These are phyloP conservation scores for Porites divaricata DNA, from an alignment of 92 coral and sea anemone species.

Conservation along the genomic window DNA sequence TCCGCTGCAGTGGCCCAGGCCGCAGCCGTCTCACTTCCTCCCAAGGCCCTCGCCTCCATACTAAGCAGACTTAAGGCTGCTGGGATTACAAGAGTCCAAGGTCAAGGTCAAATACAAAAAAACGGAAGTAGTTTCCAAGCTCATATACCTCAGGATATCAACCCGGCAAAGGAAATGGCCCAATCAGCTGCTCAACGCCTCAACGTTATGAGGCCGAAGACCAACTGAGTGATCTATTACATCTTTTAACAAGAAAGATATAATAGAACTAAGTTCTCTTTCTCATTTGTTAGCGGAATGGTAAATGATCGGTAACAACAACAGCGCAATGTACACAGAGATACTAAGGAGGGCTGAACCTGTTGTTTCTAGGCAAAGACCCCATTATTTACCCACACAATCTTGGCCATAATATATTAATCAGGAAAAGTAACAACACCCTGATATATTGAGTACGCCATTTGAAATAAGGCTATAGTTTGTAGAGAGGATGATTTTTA, in stretches of 20 bases:
- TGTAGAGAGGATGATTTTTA: constrained; percentile 14
- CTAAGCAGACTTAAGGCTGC: constrained; percentile 18
- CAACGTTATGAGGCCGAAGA: constrained; percentile 28
- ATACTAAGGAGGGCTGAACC: no score
- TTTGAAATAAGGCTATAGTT: neutral
- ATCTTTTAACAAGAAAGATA: neutral
- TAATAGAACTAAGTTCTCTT: neutral
- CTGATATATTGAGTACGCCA: neutral
- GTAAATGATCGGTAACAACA: neutral
- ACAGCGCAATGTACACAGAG: neutral
- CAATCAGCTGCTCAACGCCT: constrained; percentile 19
- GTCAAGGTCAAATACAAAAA: constrained; percentile 47
- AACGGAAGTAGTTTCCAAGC: constrained; percentile 24
- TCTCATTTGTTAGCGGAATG: neutral
- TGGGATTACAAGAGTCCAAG: constrained; percentile 7
- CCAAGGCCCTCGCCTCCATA: constrained; percentile 41
- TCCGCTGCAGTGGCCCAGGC: constrained; percentile 6
- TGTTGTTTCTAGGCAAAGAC: no score
- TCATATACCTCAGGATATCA: constrained; percentile 32
- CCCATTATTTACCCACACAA: no score
- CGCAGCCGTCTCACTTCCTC: constrained; percentile 36
- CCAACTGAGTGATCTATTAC: neutral
- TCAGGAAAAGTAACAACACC: no score
- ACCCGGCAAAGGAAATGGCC: constrained; percentile 19
- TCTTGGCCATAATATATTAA: no score